phyloP scores from a whole-genome alignment of 2,888 invertebrate genomes.

The Eristalinus aeneus region DNA sequence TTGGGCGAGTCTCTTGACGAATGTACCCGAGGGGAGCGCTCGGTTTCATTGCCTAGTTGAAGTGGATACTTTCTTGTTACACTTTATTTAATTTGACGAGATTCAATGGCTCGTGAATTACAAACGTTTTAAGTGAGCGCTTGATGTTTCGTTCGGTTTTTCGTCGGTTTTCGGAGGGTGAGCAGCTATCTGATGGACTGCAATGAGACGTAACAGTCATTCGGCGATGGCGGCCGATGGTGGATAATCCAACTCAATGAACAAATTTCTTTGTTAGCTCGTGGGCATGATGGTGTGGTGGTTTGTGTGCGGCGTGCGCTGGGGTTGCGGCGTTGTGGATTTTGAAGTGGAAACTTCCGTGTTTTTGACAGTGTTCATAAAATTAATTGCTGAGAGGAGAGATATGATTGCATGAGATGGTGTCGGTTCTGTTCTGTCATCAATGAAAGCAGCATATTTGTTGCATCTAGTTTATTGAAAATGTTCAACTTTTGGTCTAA shows the following conservation, averaged over 20 bases:
- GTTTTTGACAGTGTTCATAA: constrained; percentile 6
- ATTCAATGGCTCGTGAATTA: constrained; percentile 24
- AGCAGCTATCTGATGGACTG: not conserved
- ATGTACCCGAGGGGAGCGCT: constrained; percentile 21
- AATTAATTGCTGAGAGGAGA: not conserved
- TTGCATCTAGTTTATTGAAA: no score
- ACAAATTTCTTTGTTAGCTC: constrained; percentile 7
- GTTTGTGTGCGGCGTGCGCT: no score
- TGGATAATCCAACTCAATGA: constrained; percentile 26
- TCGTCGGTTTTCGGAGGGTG: not conserved
- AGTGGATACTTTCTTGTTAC: not conserved
- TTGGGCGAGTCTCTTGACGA: constrained; percentile 29
- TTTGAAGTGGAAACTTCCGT: constrained; percentile 20
- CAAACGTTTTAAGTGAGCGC: constrained; percentile 3
- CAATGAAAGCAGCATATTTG: no score
- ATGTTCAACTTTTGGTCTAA: no score
- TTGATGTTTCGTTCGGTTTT: not conserved
- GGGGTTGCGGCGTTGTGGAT: not conserved
- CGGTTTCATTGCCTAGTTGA: constrained; percentile 20
- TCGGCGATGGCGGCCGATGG: not conserved
- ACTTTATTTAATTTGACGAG: constrained; percentile 19
- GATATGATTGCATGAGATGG: no score
- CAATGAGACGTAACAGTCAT: not conserved
- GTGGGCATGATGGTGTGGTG: not conserved
- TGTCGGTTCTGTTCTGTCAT: no score